phyloP scores from a whole-genome alignment of 2,797 vertebrate genomes.

The Vultur gryphus region DNA sequence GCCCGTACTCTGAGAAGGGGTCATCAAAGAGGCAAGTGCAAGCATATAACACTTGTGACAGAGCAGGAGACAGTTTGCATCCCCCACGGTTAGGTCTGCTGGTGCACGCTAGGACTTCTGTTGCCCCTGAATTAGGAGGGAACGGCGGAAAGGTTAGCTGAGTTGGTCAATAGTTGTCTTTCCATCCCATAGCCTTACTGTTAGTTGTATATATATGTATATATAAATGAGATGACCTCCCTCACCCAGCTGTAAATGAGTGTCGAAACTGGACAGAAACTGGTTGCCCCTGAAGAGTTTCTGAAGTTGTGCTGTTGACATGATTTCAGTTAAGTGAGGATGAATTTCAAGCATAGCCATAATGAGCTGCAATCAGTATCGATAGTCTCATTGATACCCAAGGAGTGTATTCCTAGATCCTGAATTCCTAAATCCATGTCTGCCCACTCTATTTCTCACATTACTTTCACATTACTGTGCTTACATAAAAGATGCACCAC shows the following conservation, averaged over 20 bases:
- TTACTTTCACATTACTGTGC: neutral
- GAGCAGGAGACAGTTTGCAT: fast-evolving
- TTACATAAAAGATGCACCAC: neutral
- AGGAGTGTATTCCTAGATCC: neutral
- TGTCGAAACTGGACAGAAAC: neutral
- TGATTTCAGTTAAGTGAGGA: neutral
- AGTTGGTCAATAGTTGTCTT: neutral
- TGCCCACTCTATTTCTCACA: neutral
- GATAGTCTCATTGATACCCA: neutral
- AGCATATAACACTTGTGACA: neutral
- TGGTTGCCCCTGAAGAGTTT: neutral
- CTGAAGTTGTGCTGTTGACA: neutral
- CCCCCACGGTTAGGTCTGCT: neutral
- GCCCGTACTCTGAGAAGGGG: fast-evolving
- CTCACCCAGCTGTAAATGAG: neutral
- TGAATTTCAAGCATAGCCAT: neutral
- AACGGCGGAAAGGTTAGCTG: fast-evolving
- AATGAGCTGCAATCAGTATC: neutral
- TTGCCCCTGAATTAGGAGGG: neutral
- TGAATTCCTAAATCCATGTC: neutral
- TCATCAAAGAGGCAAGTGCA: too few species aligned
- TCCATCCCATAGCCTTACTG: neutral
- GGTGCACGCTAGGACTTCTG: fast-evolving
- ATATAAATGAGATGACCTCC: neutral
- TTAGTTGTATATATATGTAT: fast-evolving